These are phyloP conservation scores for Cerastis rubricosa DNA, from an alignment of 2,888 invertebrate species.

Conservation along the genomic window DNA sequence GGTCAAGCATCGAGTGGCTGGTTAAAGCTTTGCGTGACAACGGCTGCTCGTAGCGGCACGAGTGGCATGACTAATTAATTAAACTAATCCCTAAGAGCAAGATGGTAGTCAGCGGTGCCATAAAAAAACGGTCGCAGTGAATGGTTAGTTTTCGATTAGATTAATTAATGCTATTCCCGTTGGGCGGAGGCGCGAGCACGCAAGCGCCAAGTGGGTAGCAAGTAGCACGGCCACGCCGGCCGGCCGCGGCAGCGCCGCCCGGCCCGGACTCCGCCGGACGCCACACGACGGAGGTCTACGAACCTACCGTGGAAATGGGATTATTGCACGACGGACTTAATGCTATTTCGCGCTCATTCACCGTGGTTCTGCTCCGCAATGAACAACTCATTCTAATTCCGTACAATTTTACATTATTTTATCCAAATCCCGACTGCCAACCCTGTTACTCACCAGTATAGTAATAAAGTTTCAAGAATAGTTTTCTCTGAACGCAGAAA, in stretches of 20 bases:
- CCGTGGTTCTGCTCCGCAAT: conserved; percentile 63
- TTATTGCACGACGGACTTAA: conserved; percentile 85
- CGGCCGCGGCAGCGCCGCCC: conserved; percentile 55
- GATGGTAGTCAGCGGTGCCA: conserved; percentile 50
- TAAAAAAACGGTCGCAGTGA: conserved; percentile 58
- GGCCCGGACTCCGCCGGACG: conserved; percentile 52
- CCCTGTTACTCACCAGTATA: conserved; percentile 27
- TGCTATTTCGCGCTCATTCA: conserved; percentile 82
- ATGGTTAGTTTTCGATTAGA: conserved; percentile 82
- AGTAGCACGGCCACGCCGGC: conserved; percentile 49
- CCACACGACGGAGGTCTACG: conserved; percentile 79
- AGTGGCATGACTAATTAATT: conserved; percentile 64
- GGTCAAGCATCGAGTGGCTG: conserved; percentile 30
- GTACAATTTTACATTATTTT: conserved; percentile 53
- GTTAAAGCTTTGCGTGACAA: conserved; percentile 62
- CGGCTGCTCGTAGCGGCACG: conserved; percentile 44
- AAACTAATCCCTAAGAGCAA: conserved; percentile 61
- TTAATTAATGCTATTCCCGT: conserved; percentile 79
- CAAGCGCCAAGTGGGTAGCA: conserved; percentile 71
- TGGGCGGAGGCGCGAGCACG: conserved; percentile 77
- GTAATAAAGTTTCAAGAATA: conserved; percentile 58
- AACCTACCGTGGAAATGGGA: conserved; percentile 88
- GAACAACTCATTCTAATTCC: conserved; percentile 67
- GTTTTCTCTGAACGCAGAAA: conserved; percentile 40
- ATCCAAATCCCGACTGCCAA: conserved; percentile 33